These are phyloP conservation scores for Saxidomus purpurata DNA, from an alignment of 1,140 invertebrate genomes.

Conservation along the genomic window DNA sequence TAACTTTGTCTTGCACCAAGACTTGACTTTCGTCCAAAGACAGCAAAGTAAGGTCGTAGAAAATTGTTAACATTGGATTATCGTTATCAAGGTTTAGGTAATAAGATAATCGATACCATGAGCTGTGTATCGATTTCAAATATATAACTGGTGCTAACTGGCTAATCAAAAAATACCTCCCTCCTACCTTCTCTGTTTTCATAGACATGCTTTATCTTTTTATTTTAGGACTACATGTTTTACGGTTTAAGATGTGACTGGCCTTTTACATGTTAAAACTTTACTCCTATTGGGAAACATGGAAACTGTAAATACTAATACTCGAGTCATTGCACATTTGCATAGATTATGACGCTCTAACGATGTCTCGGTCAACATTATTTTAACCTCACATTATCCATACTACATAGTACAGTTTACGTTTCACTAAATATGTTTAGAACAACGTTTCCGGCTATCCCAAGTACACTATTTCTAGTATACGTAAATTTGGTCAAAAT, in stretches of 20 bases:
- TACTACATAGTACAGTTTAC: too few relatives aligned
- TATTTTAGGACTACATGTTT: background rate
- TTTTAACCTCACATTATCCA: too few relatives aligned
- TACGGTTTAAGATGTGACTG: background rate
- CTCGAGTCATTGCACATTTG: too few relatives aligned
- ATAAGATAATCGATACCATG: background rate
- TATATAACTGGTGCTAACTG: background rate
- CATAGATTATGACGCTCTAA: too few relatives aligned
- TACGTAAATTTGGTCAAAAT: too few relatives aligned
- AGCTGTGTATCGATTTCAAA: background rate
- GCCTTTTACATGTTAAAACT: too few relatives aligned
- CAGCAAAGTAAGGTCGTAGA: background rate
- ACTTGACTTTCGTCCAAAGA: conserved; percentile 10
- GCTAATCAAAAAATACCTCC: background rate
- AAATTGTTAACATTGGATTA: conserved; percentile 4
- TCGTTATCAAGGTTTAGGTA: conserved; percentile 5
- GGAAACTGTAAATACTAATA: too few relatives aligned
- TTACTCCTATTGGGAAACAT: too few relatives aligned
- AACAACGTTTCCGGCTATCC: too few relatives aligned
- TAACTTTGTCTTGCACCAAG: background rate
- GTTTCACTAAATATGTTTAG: too few relatives aligned
- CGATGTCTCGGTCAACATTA: too few relatives aligned
- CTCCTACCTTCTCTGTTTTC: background rate
- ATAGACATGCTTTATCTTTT: conserved; percentile 1
- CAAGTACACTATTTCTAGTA: too few relatives aligned